A percentile compares a stretch with the other conserved stretches of the same genome.
Evolutionary conservation across 2,113 vertebrate genomes (phyloP).

Genomic region (Echinops telfairi): DNA sequence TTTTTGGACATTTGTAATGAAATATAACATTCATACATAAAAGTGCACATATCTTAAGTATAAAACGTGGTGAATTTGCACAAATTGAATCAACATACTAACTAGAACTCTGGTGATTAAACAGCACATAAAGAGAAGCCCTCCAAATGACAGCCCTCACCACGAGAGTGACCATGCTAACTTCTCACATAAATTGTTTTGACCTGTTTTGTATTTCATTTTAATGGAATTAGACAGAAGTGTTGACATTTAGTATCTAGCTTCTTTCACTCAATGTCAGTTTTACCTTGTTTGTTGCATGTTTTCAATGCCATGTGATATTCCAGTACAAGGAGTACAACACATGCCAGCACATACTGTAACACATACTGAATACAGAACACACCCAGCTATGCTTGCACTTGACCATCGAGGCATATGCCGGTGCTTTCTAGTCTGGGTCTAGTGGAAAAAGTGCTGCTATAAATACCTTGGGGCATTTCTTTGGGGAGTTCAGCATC

Average conservation of each 20-base stretch:
- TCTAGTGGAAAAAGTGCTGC: neutral
- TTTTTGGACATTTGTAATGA: neutral
- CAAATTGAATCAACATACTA: neutral
- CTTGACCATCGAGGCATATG: neutral
- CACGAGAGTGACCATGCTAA: neutral
- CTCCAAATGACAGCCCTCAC: neutral
- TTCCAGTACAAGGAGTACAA: neutral
- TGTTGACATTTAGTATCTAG: neutral
- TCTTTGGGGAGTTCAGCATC: neutral
- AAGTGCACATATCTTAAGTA: accelerated
- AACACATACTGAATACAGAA: too few species aligned
- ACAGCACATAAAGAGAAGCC: neutral
- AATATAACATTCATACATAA: neutral
- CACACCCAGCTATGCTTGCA: neutral
- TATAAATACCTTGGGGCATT: neutral
- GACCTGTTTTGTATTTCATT: neutral
- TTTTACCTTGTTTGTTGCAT: neutral
- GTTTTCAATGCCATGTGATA: neutral
- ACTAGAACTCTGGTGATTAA: neutral
- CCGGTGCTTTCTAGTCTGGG: neutral
- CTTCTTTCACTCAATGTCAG: neutral
- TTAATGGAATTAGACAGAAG: neutral
- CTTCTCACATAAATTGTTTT: neutral
- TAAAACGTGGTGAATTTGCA: neutral
- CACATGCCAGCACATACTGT: too few species aligned